phyloP scores from a whole-genome alignment of 1,140 invertebrate species.

The Helicoverpa zea region DNA sequence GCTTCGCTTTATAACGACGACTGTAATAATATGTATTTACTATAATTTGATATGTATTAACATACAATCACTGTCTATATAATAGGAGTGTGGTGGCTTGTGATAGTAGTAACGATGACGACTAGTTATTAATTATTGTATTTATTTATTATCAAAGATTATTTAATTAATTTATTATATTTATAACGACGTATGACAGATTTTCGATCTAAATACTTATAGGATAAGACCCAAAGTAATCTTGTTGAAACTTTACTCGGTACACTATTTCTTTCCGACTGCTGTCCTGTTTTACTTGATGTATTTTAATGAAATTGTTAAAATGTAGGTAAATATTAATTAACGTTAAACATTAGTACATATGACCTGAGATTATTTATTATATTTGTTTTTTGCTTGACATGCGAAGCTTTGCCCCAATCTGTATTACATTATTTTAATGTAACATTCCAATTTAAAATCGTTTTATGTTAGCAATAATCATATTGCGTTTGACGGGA shows the following conservation, averaged over 20 bases:
- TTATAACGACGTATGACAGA: conserved; percentile 40
- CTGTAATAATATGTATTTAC: conserved; percentile 72
- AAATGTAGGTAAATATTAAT: conserved; percentile 45
- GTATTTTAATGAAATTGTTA: conserved; percentile 43
- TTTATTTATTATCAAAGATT: conserved; percentile 38
- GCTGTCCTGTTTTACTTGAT: conserved; percentile 36
- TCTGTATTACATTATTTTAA: conserved; percentile 1
- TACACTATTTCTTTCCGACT: conserved; percentile 30
- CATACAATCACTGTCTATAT: conserved; percentile 69
- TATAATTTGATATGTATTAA: conserved; percentile 63
- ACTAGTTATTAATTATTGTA: conserved; percentile 44
- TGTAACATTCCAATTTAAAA: background rate
- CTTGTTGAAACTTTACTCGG: conserved; percentile 40
- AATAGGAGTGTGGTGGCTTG: conserved; percentile 83
- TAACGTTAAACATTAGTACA: conserved; percentile 35
- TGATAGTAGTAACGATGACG: conserved; percentile 70
- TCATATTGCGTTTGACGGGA: no score
- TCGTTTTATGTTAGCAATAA: conserved; percentile 7
- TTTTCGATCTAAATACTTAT: conserved; percentile 46
- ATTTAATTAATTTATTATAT: conserved; percentile 45
- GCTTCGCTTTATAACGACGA: conserved; percentile 74
- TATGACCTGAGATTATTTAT: conserved; percentile 34
- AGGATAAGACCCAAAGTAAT: conserved; percentile 42
- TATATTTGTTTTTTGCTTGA: conserved; percentile 30
- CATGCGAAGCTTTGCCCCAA: conserved; percentile 45